Percentiles rank a stretch among this genome's conserved stretches.
These are phyloP conservation scores for Spheniscus mendiculus DNA, from an alignment of 2,113 vertebrate genomes.

Conservation along the genomic window DNA sequence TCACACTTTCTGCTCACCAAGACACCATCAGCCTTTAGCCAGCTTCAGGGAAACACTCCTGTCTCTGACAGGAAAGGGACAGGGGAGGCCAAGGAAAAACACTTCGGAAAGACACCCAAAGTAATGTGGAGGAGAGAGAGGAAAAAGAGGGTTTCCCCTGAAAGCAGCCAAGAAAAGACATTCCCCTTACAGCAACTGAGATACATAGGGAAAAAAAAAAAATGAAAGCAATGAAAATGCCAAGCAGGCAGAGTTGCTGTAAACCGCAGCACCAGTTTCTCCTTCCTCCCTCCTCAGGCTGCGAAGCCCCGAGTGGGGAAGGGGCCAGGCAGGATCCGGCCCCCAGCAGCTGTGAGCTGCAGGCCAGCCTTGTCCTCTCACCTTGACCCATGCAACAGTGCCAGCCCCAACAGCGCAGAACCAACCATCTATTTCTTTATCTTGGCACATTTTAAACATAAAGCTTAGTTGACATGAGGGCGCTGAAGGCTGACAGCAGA, in stretches of 20 bases:
- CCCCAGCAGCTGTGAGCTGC: not conserved
- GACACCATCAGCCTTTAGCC: not conserved
- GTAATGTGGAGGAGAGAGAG: not conserved
- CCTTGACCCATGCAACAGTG: accelerated
- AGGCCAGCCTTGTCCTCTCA: not conserved
- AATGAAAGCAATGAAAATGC: not conserved
- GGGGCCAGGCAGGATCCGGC: not conserved
- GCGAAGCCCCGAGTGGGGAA: not conserved
- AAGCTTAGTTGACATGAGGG: accelerated
- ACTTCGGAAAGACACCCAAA: not conserved
- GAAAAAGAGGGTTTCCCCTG: not conserved
- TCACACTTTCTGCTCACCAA: not conserved
- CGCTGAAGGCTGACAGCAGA: not conserved
- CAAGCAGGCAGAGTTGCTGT: not conserved
- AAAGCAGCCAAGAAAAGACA: not conserved
- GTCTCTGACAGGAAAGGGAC: not conserved
- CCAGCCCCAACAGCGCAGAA: not conserved
- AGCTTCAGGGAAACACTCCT: not conserved
- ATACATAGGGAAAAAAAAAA: not conserved
- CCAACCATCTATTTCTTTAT: not conserved
- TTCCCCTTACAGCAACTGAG: not conserved
- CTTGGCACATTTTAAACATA: not conserved
- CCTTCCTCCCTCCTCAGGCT: not conserved
- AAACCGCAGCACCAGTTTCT: not conserved
- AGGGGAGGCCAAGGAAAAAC: not conserved